Evolutionary conservation across 2,888 invertebrate genomes (phyloP).

Genomic region (Tetranychus piercei): DNA sequence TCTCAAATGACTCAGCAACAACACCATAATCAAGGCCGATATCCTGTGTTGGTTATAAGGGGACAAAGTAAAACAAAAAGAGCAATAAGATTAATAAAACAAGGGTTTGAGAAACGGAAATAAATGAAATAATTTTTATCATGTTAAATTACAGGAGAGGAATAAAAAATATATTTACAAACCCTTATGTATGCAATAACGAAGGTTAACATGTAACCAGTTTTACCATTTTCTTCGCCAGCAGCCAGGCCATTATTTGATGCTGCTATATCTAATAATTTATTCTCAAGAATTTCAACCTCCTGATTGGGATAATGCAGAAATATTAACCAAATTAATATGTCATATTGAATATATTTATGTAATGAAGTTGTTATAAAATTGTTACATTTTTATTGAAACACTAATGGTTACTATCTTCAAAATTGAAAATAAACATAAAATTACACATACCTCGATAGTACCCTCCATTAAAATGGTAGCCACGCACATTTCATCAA

Average conservation of each 20-base stretch:
- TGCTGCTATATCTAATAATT: constrained; percentile 58
- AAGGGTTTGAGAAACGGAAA: neutral
- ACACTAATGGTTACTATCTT: too few species aligned
- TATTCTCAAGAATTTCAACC: constrained; percentile 53
- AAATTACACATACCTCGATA: constrained; percentile 30
- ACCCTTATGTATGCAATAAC: constrained; percentile 94
- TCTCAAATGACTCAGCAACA: constrained; percentile 92
- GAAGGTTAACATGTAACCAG: constrained; percentile 89
- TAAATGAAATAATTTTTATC: neutral
- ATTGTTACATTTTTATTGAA: neutral
- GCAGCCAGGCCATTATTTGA: constrained; percentile 61
- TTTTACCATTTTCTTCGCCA: constrained; percentile 78
- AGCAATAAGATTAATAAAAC: neutral
- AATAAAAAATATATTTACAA: constrained; percentile 32
- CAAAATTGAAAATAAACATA: too few species aligned
- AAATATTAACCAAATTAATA: neutral
- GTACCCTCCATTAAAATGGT: constrained; percentile 76
- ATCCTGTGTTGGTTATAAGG: constrained; percentile 45
- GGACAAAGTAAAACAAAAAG: constrained; percentile 24
- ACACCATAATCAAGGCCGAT: constrained; percentile 67
- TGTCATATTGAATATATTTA: neutral
- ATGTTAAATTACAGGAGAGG: neutral
- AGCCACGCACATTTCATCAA: constrained; percentile 62
- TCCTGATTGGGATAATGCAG: constrained; percentile 35
- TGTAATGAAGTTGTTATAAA: too few species aligned